Conservation (phyloP, 1,140 invertebrate species). For the Littorina saxatilis region DNA sequence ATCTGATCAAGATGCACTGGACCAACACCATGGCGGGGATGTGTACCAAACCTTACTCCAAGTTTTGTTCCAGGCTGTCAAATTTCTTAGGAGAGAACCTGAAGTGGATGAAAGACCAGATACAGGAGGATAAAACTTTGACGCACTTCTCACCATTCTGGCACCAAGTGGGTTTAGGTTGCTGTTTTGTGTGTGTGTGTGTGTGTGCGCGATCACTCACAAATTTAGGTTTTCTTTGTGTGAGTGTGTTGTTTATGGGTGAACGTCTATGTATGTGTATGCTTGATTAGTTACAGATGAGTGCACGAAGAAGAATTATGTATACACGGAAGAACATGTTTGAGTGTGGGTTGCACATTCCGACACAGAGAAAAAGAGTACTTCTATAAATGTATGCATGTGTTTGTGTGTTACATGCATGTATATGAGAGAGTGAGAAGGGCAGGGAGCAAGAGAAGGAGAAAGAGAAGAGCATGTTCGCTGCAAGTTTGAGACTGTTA, state of each 20-base stretch:
- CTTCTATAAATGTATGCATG: background rate
- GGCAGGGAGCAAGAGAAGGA: background rate
- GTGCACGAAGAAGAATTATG: no score
- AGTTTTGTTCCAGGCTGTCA: constrained; percentile 83
- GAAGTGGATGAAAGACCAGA: constrained; percentile 79
- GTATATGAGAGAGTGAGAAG: background rate
- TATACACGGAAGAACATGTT: no score
- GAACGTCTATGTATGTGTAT: no score
- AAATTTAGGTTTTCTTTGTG: background rate
- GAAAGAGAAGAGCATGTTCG: no score
- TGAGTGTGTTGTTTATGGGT: background rate
- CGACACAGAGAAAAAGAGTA: no score
- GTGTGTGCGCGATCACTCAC: background rate
- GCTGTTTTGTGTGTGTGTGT: background rate
- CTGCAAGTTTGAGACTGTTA: no score
- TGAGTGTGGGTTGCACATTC: no score
- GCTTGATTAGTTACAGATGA: no score
- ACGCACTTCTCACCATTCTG: constrained; percentile 79
- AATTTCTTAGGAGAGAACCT: constrained; percentile 79
- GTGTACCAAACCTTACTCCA: constrained; percentile 76
- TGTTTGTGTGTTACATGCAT: background rate
- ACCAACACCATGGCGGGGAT: constrained; percentile 84
- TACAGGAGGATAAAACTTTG: constrained; percentile 72
- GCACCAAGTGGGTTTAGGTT: constrained; percentile 87
- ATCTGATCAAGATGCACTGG: constrained; percentile 81